These are phyloP conservation scores for Rhingia campestris DNA, from an alignment of 2,888 invertebrate species.

Conservation along the genomic window DNA sequence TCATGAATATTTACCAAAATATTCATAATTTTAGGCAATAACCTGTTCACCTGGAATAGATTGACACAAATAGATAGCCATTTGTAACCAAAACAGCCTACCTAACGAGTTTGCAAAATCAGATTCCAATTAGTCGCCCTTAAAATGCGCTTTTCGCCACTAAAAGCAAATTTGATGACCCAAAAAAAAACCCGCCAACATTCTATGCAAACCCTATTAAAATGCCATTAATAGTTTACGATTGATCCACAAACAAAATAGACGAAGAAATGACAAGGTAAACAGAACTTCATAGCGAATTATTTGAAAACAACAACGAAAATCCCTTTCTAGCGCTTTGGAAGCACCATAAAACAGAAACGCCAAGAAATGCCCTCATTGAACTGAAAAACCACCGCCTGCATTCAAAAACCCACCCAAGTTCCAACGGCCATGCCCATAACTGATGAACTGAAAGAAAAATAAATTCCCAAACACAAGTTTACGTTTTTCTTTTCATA, in stretches of 20 bases:
- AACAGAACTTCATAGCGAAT: slow-evolving; percentile 15
- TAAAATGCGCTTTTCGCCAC: no score
- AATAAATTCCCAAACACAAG: slow-evolving; percentile 27
- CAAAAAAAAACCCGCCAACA: no score
- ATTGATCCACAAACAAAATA: neutral
- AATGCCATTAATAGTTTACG: slow-evolving; percentile 15
- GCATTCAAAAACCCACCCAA: slow-evolving; percentile 4
- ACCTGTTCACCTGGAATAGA: no score
- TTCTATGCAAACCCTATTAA: neutral
- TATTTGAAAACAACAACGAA: slow-evolving; percentile 37
- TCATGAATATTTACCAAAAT: no score
- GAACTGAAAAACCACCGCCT: slow-evolving; percentile 54
- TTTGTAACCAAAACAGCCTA: no score
- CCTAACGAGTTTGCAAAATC: no score
- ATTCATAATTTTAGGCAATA: no score
- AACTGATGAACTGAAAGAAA: neutral
- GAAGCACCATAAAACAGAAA: slow-evolving; percentile 52
- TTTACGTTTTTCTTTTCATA: slow-evolving; percentile 18
- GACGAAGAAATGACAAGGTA: neutral
- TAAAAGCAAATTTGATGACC: no score
- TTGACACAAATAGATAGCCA: no score
- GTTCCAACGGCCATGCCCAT: neutral
- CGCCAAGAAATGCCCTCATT: slow-evolving; percentile 57
- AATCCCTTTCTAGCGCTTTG: neutral
- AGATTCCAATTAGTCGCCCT: no score